Evolutionary conservation across 2,797 vertebrate species (phyloP).

Genomic region (Alectoris magna): DNA sequence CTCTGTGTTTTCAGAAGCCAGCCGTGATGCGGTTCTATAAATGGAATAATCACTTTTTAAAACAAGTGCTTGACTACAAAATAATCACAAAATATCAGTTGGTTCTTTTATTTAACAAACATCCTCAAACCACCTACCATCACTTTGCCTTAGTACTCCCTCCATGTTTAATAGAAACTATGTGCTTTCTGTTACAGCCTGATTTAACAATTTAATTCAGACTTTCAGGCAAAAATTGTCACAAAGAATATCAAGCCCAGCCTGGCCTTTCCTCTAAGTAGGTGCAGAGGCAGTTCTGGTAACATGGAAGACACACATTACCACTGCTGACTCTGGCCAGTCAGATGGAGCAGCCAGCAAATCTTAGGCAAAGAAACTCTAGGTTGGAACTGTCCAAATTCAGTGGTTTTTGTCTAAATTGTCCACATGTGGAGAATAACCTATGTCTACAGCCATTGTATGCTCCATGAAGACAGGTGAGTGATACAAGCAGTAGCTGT

Average conservation of each 20-base stretch:
- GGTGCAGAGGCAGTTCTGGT: not conserved
- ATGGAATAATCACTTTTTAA: not conserved
- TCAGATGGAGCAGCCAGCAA: not conserved
- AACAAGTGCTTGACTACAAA: not conserved
- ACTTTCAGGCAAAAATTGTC: not conserved
- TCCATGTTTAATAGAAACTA: not conserved
- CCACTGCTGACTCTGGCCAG: not conserved
- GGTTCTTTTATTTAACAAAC: not conserved
- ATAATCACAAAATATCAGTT: not conserved
- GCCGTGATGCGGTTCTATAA: not conserved
- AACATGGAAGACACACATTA: not conserved
- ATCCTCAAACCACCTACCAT: not conserved
- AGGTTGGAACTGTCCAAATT: not conserved
- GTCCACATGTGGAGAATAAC: fast-evolving
- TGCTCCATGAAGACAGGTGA: not conserved
- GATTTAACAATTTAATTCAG: not conserved
- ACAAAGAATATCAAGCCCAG: not conserved
- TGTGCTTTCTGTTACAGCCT: not conserved
- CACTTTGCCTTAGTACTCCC: fast-evolving
- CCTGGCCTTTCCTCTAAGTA: not conserved
- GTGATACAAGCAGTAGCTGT: not conserved
- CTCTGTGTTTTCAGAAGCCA: not conserved
- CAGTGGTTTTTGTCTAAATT: not conserved
- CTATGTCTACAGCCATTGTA: not conserved
- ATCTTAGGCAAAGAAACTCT: not conserved